Evolutionary conservation across 2,888 invertebrate genomes (phyloP).

Genomic region (Diarsia dahlii): DNA sequence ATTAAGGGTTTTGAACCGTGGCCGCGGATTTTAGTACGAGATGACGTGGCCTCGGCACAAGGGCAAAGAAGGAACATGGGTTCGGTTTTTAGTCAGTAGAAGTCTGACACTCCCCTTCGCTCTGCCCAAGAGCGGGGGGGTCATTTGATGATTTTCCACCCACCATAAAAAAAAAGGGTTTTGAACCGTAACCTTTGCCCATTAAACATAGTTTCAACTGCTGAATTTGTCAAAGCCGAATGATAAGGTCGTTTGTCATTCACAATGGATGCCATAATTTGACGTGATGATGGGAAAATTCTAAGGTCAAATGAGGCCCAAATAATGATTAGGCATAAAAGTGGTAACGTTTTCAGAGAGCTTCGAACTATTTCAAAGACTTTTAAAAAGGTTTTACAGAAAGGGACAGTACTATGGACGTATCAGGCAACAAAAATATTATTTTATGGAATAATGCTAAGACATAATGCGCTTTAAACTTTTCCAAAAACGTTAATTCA

Average conservation of each 20-base stretch:
- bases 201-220: background rate
- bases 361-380: background rate
- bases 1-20: background rate
- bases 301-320: background rate
- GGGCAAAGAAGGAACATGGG: no score
- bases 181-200: conserved; percentile 1
- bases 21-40: no score
- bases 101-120: no score
- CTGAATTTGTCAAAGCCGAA: conserved; percentile 6
- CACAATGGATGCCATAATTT: conserved; percentile 2
- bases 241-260: background rate
- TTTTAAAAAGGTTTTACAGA: background rate
- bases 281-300: background rate
- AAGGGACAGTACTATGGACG: no score
- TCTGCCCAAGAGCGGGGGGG: no score
- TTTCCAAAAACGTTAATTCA: background rate
- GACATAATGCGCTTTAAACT: background rate
- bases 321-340: background rate
- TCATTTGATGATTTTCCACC: no score
- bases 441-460: no score
- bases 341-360: background rate
- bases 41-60: no score
- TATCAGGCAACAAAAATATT: no score
- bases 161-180: no score
- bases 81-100: no score